A percentile compares a stretch with the other conserved stretches of the same genome.
Evolutionary conservation across 2,797 vertebrate genomes (phyloP).

Genomic region (Typhlichthys eigenmanni): DNA sequence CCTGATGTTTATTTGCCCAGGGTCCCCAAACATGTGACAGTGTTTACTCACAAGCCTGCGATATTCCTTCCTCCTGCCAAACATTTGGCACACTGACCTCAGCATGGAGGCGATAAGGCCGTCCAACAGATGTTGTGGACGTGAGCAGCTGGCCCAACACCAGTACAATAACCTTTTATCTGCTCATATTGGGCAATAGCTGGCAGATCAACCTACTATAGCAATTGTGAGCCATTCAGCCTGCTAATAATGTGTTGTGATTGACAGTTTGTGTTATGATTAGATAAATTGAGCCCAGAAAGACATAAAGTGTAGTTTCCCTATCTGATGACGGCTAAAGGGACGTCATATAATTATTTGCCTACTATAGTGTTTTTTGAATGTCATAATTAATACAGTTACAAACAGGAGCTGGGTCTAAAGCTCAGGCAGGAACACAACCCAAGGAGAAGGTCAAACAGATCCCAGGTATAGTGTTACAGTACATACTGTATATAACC

Average conservation of each 20-base stretch:
- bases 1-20: neutral
- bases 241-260: too few relatives aligned
- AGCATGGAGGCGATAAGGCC: too few relatives aligned
- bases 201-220: conserved; percentile 13
- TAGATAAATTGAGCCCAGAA: too few relatives aligned
- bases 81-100: neutral
- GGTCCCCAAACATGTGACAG: neutral
- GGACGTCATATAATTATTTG: too few relatives aligned
- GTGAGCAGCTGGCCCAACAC: conserved; percentile 1
- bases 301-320: too few relatives aligned
- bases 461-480: conserved; percentile 18
- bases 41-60: conserved; percentile 6
- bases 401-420: too few relatives aligned
- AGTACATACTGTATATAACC: neutral
- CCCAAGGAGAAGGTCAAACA: conserved; percentile 15
- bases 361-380: too few relatives aligned
- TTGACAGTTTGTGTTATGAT: too few relatives aligned
- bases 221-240: neutral
- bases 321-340: too few relatives aligned
- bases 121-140: too few relatives aligned
- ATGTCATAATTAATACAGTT: too few relatives aligned
- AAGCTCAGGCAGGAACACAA: neutral
- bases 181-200: conserved; percentile 24
- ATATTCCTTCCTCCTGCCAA: conserved; percentile 5
- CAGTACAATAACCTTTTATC: neutral